A percentile compares a stretch with the other conserved stretches of the same genome.
These are phyloP conservation scores for Peromyscus eremicus DNA, from an alignment of 2,797 vertebrate genomes.

Conservation along the genomic window DNA sequence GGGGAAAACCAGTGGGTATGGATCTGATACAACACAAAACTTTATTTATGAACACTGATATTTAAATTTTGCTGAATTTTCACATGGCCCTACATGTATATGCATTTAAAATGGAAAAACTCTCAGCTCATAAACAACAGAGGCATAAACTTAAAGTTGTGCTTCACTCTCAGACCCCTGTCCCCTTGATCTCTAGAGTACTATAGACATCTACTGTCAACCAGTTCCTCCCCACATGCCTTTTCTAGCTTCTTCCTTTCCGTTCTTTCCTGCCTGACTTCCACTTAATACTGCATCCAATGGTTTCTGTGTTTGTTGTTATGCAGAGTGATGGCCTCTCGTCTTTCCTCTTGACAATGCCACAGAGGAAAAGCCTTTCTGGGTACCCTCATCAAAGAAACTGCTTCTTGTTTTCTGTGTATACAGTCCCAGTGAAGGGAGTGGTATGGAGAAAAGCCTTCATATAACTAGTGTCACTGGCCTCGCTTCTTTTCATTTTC, in stretches of 20 bases:
- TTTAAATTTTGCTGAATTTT: slow-evolving; percentile 36
- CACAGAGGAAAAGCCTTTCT: neutral
- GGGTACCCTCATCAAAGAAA: neutral
- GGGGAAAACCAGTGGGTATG: neutral
- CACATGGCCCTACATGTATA: neutral
- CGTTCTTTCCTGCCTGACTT: neutral
- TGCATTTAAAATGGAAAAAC: slow-evolving; percentile 37
- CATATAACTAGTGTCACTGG: rapidly evolving
- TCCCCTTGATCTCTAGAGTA: neutral
- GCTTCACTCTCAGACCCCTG: neutral
- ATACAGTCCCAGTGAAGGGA: neutral
- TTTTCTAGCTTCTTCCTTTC: neutral
- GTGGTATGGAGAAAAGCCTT: neutral
- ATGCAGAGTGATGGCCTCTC: neutral
- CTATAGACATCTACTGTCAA: neutral
- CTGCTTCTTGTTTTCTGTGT: neutral
- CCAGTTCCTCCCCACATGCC: neutral
- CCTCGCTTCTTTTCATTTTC: neutral
- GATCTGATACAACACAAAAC: neutral
- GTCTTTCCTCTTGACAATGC: slow-evolving; percentile 1
- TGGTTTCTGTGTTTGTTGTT: neutral
- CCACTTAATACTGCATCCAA: too few relatives aligned
- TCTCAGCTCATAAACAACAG: neutral
- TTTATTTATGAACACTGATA: neutral
- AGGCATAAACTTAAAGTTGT: neutral